phyloP scores from a whole-genome alignment of 2,888 invertebrate species.

The Aromia moschata region DNA sequence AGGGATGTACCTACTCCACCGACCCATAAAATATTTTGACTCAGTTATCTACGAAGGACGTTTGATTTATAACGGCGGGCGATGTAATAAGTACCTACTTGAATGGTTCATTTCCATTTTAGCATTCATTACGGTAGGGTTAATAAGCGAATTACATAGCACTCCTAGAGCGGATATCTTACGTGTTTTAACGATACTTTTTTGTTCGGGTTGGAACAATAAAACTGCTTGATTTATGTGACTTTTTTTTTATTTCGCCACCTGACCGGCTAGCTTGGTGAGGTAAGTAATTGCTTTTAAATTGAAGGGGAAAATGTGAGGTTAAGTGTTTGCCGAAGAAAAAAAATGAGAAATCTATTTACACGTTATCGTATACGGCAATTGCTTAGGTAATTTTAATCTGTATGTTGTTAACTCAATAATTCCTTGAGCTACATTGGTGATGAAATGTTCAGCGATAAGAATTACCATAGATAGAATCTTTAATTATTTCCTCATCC shows the following conservation, averaged over 20 bases:
- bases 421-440: too few species aligned
- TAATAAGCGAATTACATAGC: not conserved
- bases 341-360: not conserved
- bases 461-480: too few species aligned
- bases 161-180: not conserved
- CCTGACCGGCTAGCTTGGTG: not conserved
- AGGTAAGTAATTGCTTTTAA: not conserved
- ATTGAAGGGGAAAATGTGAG: not conserved
- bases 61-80: slow-evolving; percentile 31
- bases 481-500: too few species aligned
- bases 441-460: too few species aligned
- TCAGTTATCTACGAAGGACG: slow-evolving; percentile 32
- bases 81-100: slow-evolving; percentile 21
- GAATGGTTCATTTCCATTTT: slow-evolving; percentile 17
- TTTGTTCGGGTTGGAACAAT: not conserved
- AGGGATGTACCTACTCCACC: slow-evolving; percentile 41
- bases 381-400: too few species aligned
- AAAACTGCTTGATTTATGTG: not conserved
- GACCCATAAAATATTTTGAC: slow-evolving; percentile 41
- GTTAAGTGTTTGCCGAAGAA: too few species aligned
- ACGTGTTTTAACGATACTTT: not conserved
- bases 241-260: not conserved
- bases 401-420: too few species aligned
- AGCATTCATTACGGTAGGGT: slow-evolving; percentile 1
- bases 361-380: too few species aligned